These are phyloP conservation scores for Atractosteus spatula DNA, from an alignment of 2,113 vertebrate genomes.

Conservation along the genomic window DNA sequence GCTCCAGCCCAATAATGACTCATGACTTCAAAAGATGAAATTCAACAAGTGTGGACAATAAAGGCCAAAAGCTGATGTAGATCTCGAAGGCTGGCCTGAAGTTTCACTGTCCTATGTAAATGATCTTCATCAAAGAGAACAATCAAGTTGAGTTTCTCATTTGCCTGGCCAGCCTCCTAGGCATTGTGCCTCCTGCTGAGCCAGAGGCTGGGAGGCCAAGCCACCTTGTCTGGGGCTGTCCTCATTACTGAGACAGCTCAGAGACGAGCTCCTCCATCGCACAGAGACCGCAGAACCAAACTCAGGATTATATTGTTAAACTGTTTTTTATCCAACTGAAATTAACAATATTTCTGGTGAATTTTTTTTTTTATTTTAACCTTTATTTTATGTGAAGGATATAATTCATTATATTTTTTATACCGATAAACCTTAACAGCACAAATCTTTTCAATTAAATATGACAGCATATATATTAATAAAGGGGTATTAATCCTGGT, in stretches of 20 bases:
- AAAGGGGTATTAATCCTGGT: no score
- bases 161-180: slow-evolving; percentile 9
- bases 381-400: no score
- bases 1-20: neutral
- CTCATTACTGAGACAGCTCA: slow-evolving; percentile 8
- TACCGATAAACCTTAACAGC: no score
- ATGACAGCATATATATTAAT: no score
- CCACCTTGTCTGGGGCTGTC: neutral
- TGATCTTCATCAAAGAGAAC: slow-evolving; percentile 8
- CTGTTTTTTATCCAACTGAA: no score
- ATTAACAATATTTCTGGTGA: no score
- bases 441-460: no score
- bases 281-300: neutral
- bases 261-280: neutral
- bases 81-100: neutral
- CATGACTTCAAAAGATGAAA: neutral
- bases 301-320: no score
- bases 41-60: neutral
- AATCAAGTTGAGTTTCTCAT: slow-evolving; percentile 1
- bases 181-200: neutral
- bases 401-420: no score
- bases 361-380: no score
- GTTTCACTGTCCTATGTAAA: neutral
- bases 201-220: neutral
- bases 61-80: neutral